Evolutionary conservation across 2,888 invertebrate species (phyloP).

Genomic region (Lamproptera curius): DNA sequence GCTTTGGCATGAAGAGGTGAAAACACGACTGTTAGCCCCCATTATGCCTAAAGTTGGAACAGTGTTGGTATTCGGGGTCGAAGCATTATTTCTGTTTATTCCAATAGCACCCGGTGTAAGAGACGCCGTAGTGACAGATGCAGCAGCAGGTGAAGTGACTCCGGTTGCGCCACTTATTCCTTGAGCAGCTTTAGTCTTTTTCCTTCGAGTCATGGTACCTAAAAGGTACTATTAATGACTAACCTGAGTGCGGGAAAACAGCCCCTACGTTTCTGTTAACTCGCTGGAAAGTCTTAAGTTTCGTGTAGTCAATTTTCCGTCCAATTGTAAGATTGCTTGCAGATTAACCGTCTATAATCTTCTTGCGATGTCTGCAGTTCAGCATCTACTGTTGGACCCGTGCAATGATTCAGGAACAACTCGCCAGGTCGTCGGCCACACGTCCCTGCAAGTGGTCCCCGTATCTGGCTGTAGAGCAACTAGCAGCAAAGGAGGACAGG

Average conservation of each 20-base stretch:
- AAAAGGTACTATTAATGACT: neutral
- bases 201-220: conserved; percentile 12
- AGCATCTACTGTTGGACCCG: no score
- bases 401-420: no score
- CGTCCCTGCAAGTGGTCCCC: neutral
- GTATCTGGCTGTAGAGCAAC: neutral
- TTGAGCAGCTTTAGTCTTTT: conserved; percentile 9
- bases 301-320: no score
- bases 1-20: no score
- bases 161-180: neutral
- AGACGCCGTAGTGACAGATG: neutral
- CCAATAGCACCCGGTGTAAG: no score
- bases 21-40: no score
- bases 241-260: neutral
- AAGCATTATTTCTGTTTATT: no score
- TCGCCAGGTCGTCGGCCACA: no score
- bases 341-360: neutral
- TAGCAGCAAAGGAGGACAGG: conserved; percentile 1
- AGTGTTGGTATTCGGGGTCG: no score
- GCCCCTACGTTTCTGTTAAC: neutral
- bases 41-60: no score
- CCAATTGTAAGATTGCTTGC: neutral
- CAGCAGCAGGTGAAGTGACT: neutral
- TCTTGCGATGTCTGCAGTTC: neutral
- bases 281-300: no score